Evolutionary conservation across 2,113 vertebrate genomes (phyloP).

Genomic region (Dromiciops gliroides): DNA sequence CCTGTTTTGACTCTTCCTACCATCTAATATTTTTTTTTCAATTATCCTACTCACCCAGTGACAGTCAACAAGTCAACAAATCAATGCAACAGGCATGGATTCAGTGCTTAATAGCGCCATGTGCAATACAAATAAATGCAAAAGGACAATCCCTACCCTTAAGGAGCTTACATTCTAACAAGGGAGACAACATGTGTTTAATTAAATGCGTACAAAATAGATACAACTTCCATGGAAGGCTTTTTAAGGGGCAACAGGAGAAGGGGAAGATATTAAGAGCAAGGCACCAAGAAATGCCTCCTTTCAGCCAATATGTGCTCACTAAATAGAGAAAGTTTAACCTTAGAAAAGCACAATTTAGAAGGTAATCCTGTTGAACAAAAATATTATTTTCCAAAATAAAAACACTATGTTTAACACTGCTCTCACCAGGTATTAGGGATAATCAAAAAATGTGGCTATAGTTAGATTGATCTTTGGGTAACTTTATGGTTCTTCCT

Average conservation of each 20-base stretch:
- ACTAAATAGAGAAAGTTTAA: background rate
- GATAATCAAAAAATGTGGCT: slow-evolving; percentile 2
- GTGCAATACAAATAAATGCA: background rate
- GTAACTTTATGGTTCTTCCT: background rate
- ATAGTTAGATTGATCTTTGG: background rate
- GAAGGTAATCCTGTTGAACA: background rate
- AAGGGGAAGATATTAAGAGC: background rate
- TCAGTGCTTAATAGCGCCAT: background rate
- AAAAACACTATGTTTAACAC: slow-evolving; percentile 11
- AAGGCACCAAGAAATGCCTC: background rate
- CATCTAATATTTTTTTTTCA: background rate
- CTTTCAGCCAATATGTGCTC: background rate
- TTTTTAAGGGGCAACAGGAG: background rate
- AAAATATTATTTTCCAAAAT: slow-evolving; percentile 1
- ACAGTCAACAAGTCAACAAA: background rate
- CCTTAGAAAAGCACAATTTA: background rate
- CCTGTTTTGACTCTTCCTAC: background rate
- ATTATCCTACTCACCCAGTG: background rate
- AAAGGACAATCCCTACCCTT: background rate
- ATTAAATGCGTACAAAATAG: background rate
- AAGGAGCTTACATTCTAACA: background rate
- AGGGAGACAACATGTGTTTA: background rate
- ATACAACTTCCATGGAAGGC: background rate
- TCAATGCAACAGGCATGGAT: background rate
- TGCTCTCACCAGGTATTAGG: slow-evolving; percentile 7